These are phyloP conservation scores for Stenichneumon culpator DNA, from an alignment of 2,888 invertebrate species.

Conservation along the genomic window DNA sequence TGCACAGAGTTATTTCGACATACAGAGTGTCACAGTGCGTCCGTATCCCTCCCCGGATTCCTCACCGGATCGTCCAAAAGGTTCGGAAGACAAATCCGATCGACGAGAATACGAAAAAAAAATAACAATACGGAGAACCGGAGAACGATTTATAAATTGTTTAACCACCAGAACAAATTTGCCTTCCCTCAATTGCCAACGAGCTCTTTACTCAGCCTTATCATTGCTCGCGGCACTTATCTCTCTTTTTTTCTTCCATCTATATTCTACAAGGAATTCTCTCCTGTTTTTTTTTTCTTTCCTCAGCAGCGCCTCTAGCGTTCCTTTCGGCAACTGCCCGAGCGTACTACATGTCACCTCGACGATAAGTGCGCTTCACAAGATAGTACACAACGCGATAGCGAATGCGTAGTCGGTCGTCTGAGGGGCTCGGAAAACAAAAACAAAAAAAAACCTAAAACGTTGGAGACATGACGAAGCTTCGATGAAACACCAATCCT, in stretches of 20 bases:
- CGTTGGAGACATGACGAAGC: constrained; percentile 21
- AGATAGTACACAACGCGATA: constrained; percentile 35
- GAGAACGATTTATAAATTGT: not conserved
- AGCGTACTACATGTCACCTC: constrained; percentile 40
- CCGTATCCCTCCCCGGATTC: too few relatives aligned
- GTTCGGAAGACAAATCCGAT: too few relatives aligned
- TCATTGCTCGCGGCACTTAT: too few relatives aligned
- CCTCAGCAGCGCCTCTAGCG: constrained; percentile 23
- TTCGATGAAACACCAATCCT: not conserved
- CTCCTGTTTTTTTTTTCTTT: not conserved
- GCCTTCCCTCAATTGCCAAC: constrained; percentile 7
- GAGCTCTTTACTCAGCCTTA: constrained; percentile 33
- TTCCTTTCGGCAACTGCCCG: not conserved
- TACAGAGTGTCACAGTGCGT: too few relatives aligned
- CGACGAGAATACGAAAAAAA: not conserved
- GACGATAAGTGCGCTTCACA: constrained; percentile 27
- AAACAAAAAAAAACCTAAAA: not conserved
- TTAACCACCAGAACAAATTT: not conserved
- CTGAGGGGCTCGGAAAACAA: not conserved
- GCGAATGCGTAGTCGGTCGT: constrained; percentile 25
- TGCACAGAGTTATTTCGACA: too few relatives aligned
- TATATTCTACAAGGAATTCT: not conserved
- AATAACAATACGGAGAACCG: not conserved
- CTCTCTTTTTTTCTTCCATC: not conserved
- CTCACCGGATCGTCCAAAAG: too few relatives aligned